Evolutionary conservation across 2,113 vertebrate genomes (phyloP).

Genomic region (Epinephelus fuscoguttatus): DNA sequence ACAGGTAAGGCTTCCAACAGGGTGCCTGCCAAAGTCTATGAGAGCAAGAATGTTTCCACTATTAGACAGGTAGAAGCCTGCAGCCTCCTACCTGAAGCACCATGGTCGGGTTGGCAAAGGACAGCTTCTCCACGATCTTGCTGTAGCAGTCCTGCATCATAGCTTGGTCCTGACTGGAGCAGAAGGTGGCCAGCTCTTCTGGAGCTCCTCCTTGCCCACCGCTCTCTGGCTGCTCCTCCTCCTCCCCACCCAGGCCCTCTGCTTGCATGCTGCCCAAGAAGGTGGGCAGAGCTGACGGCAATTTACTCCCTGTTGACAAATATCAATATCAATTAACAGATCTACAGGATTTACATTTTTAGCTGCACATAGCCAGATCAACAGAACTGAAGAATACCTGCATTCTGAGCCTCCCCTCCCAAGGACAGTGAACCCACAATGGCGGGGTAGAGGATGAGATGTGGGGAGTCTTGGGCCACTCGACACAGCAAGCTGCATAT

Average conservation of each 20-base stretch:
- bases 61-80: background rate
- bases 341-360: background rate
- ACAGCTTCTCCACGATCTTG: slow-evolving; percentile 98
- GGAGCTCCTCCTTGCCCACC: slow-evolving; percentile 72
- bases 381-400: slow-evolving; percentile 83
- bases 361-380: background rate
- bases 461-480: slow-evolving; percentile 97
- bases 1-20: too few relatives aligned
- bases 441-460: slow-evolving; percentile 96
- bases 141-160: slow-evolving; percentile 99
- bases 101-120: slow-evolving; percentile 96
- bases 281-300: slow-evolving; percentile 94
- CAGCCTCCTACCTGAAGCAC: slow-evolving; percentile 91
- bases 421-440: slow-evolving; percentile 98
- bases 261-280: slow-evolving; percentile 95
- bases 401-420: slow-evolving; percentile 93
- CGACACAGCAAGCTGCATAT: slow-evolving; percentile 97
- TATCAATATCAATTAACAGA: background rate
- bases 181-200: slow-evolving; percentile 89
- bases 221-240: slow-evolving; percentile 83
- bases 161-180: slow-evolving; percentile 95
- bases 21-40: background rate
- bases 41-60: background rate
- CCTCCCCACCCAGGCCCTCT: slow-evolving; percentile 88
- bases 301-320: slow-evolving; percentile 88